Conservation (phyloP, 2,113 vertebrate species). For the Eclectus roratus region DNA sequence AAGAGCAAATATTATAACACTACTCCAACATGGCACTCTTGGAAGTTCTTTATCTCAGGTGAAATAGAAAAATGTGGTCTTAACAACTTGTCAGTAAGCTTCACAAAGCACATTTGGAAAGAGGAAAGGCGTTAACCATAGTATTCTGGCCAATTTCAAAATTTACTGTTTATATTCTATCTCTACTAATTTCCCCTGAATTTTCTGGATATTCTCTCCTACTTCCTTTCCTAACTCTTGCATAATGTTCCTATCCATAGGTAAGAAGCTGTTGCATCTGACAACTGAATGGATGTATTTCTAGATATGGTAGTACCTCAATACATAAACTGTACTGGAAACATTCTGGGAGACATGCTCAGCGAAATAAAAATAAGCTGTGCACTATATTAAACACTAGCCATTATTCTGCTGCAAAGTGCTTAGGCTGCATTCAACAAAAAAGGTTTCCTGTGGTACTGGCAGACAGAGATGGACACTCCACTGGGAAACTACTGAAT, state of each 20-base stretch:
- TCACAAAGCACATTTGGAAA: background rate
- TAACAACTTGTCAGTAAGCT: slow-evolving; percentile 7
- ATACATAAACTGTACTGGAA: background rate
- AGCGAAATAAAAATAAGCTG: background rate
- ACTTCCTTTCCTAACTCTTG: background rate
- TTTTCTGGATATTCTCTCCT: background rate
- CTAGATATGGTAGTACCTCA: background rate
- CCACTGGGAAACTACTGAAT: background rate
- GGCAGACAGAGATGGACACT: background rate
- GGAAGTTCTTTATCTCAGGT: background rate
- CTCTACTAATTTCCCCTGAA: slow-evolving; percentile 8
- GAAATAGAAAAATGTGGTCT: background rate
- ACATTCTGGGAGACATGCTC: background rate
- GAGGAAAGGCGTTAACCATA: slow-evolving; percentile 18
- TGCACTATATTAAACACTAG: background rate
- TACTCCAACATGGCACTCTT: background rate
- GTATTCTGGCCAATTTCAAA: background rate
- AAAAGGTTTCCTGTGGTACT: background rate
- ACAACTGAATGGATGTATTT: background rate
- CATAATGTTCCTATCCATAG: background rate
- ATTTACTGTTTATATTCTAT: slow-evolving; percentile 11
- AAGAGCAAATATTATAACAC: background rate
- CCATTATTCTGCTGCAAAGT: background rate
- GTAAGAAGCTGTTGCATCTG: background rate
- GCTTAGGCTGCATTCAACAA: background rate